Percentiles rank a stretch among this genome's conserved stretches.
Conservation (phyloP, 2,797 vertebrate genomes). For the Gymnothorax javanicus region DNA sequence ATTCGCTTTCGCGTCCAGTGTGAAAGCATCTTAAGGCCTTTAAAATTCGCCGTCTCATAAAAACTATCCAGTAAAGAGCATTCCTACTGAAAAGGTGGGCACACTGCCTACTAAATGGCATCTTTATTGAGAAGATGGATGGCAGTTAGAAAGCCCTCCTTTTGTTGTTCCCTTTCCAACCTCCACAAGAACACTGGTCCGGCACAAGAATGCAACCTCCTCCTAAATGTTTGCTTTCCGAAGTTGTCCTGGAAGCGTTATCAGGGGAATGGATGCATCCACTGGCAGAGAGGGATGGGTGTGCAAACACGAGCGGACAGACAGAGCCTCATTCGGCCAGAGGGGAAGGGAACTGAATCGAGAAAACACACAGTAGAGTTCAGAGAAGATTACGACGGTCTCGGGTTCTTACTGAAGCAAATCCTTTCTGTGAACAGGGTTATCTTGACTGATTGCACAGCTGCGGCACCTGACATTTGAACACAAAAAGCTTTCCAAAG, state of each 20-base stretch:
- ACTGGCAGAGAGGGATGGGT: slow-evolving; percentile 18
- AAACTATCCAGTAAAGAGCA: not conserved
- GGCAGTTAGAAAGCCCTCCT: not conserved
- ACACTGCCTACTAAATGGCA: too few relatives aligned
- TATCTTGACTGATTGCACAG: slow-evolving; percentile 41
- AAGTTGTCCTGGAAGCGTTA: slow-evolving; percentile 17
- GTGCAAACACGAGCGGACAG: slow-evolving; percentile 12
- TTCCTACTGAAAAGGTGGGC: not conserved
- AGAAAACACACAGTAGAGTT: slow-evolving; percentile 17
- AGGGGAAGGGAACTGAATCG: not conserved
- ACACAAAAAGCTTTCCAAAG: not conserved
- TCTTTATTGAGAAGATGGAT: not conserved
- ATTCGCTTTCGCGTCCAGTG: too few relatives aligned
- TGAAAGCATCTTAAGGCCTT: too few relatives aligned
- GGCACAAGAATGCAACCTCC: slow-evolving; percentile 33
- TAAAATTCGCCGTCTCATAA: not conserved
- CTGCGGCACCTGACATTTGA: slow-evolving; percentile 27
- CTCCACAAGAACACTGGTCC: slow-evolving; percentile 8
- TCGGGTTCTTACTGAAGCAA: slow-evolving; percentile 23
- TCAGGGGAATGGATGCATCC: slow-evolving; percentile 19
- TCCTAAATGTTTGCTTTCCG: slow-evolving; percentile 29
- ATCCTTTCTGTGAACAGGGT: slow-evolving; percentile 27
- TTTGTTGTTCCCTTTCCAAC: not conserved
- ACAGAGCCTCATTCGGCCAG: not conserved
- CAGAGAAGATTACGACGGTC: slow-evolving; percentile 30